Evolutionary conservation across 2,797 vertebrate species (phyloP).

Genomic region (Meriones psammophilus): DNA sequence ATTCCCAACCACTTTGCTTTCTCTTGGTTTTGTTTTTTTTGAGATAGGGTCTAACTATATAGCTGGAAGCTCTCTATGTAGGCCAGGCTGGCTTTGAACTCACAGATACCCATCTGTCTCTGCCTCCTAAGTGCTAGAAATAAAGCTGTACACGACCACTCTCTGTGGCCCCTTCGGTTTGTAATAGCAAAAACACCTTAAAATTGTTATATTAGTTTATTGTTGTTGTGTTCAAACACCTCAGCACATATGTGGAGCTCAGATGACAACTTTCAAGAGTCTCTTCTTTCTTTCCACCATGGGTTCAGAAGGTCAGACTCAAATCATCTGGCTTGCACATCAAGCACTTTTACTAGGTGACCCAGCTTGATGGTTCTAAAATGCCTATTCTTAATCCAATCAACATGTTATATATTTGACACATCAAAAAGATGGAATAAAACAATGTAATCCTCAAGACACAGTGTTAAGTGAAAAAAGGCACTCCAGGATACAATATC

Average conservation of each 20-base stretch:
- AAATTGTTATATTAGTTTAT: not conserved
- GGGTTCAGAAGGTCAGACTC: not conserved
- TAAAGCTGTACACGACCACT: not conserved
- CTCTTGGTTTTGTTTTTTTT: not conserved
- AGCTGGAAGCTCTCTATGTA: not conserved
- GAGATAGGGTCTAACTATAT: not conserved
- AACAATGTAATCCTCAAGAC: not conserved
- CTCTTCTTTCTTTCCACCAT: not conserved
- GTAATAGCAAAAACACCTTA: not conserved
- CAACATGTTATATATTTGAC: not conserved
- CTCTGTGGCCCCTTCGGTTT: not conserved
- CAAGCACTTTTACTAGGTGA: not conserved
- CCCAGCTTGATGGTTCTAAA: not conserved
- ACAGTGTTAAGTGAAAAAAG: not conserved
- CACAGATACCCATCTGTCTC: not conserved
- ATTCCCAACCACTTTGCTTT: not conserved
- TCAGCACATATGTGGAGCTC: not conserved
- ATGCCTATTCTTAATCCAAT: conserved; percentile 10
- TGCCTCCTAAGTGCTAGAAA: not conserved
- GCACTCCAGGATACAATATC: not conserved
- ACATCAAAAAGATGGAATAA: not conserved
- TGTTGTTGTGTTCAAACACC: not conserved
- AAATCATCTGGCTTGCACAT: not conserved
- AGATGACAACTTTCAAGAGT: not conserved
- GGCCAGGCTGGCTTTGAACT: not conserved